phyloP scores from a whole-genome alignment of 1,140 invertebrate genomes.

The Monomorium pharaonis region DNA sequence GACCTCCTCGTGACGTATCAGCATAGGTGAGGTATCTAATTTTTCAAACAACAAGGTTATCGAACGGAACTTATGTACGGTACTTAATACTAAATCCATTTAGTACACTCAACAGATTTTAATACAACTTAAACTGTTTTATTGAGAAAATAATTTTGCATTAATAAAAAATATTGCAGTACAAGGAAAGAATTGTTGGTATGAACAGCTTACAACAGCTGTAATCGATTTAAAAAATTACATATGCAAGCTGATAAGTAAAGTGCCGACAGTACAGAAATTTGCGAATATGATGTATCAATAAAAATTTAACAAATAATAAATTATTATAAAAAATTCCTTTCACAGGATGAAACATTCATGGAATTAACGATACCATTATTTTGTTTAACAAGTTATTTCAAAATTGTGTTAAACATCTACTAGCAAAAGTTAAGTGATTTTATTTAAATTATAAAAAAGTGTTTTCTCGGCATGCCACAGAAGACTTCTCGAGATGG shows the following conservation, averaged over 20 bases:
- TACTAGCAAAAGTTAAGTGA: too few species aligned
- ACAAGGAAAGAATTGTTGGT: not conserved
- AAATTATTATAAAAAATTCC: too few species aligned
- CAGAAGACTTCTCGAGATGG: conserved; percentile 38
- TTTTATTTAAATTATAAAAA: not conserved
- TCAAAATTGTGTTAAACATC: too few species aligned
- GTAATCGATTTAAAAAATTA: not conserved
- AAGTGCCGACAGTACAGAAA: too few species aligned
- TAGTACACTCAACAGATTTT: not conserved
- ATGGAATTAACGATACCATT: too few species aligned
- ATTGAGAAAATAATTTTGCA: not conserved
- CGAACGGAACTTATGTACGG: too few species aligned
- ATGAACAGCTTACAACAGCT: not conserved
- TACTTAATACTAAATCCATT: too few species aligned
- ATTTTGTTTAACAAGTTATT: too few species aligned
- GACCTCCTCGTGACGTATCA: not conserved
- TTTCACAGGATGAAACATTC: too few species aligned
- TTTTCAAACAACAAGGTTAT: not conserved
- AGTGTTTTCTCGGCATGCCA: not conserved
- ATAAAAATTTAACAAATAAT: too few species aligned
- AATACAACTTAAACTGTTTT: not conserved
- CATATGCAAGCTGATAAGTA: not conserved
- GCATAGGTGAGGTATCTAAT: not conserved
- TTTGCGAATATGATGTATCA: too few species aligned
- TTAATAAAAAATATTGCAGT: not conserved